Evolutionary conservation across 2,797 vertebrate genomes (phyloP).

Genomic region (Basileuterus tristriatus): DNA sequence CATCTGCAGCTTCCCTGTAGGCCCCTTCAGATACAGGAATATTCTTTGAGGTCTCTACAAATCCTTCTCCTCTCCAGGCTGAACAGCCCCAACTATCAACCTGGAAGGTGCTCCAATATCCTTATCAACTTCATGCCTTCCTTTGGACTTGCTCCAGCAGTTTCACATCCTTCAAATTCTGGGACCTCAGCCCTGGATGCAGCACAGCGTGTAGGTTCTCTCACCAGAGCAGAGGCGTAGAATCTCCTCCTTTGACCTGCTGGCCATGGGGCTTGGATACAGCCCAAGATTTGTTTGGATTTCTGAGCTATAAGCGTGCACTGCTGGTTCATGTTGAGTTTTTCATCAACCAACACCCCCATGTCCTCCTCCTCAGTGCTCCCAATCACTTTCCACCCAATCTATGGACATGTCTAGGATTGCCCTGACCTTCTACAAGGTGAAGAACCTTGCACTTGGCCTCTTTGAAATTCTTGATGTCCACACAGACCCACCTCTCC

Average conservation of each 20-base stretch:
- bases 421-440: not conserved
- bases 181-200: not conserved
- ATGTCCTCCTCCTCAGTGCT: not conserved
- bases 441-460: not conserved
- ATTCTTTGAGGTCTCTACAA: not conserved
- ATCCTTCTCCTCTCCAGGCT: not conserved
- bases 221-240: not conserved
- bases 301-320: rapidly evolving
- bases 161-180: not conserved
- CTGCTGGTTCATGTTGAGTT: not conserved
- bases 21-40: not conserved
- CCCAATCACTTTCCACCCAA: not conserved
- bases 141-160: not conserved
- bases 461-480: not conserved
- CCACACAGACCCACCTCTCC: not conserved
- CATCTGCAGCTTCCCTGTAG: not conserved
- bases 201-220: not conserved
- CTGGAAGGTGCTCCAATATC: not conserved
- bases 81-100: not conserved
- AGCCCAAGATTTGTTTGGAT: not conserved
- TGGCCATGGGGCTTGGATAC: not conserved
- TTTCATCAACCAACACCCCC: not conserved
- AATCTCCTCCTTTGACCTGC: not conserved
- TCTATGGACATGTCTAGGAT: not conserved
- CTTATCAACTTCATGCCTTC: not conserved